Base-by-base conservation (phyloP, 1,140 invertebrate genomes). In the Diabrotica virgifera region DNA sequence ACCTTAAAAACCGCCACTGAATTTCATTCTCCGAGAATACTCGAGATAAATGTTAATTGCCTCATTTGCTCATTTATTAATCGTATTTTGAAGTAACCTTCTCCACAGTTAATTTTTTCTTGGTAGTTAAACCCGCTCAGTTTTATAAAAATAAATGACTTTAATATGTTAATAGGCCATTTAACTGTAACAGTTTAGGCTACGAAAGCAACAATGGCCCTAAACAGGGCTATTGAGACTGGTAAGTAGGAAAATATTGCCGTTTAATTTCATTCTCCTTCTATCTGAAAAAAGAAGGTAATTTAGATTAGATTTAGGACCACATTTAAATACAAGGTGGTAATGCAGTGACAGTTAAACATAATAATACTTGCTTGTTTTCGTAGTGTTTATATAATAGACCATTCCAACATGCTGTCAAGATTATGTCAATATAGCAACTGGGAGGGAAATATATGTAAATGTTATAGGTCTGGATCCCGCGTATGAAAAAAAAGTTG, bases 221-320 rank as follows among this genome's bases (percentile, higher is more conserved):
- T 46, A 46, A 46, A 46, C n/a, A 46, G 40, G 40, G 40, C 40
- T 10, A 46, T 46, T 46, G 40, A 46, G 6, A 46, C n/a, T 46
- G 40, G 8, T 46, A 46, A 46, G 40, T 10, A 46, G 8, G 40
- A n/a, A 46, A 46, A 46, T 24, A 24, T n/a, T 46, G 40, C 40
- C 40, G 40, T 46, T 46, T 10, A 46, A 46, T 46, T 46, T 8
- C n/a, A n/a, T 46, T 46, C 46, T 46, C 57, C 12, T 57, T 57
- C 37, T 9, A 35, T 57, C 6, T 11, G 24, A 8, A n/a, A 10
- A 54, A 54, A 54, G 5, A 12, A 54, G 8, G 8, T 54, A 12
- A 9, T 14, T 54, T 54, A 14, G 24, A 54, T 12, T 54, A 54
- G 13, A 24, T 24, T 24, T 24, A 24, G 24, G 24, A 24, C 24